Evolutionary conservation across 2,113 vertebrate genomes (phyloP), one percentile per base, ranked within the genome.

Genomic region (Mesembrinibis cayennensis): DNA sequence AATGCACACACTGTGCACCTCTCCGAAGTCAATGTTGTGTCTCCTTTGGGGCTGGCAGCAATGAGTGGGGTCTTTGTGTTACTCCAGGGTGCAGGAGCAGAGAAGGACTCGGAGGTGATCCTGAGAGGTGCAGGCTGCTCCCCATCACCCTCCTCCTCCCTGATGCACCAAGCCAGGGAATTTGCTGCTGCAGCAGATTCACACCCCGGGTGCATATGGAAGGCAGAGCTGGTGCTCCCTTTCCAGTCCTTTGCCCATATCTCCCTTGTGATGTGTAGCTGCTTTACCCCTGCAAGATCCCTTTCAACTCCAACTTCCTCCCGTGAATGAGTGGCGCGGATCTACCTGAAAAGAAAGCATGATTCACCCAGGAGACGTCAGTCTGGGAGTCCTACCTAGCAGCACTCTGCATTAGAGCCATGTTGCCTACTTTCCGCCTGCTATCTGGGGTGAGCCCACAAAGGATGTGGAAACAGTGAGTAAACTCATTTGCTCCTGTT

Each of bases 341-440:
- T 40, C 49, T 40, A 38, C 55, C 22, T 0, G 0, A 78, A 77
- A 42, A 65, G 7, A 61, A 50, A 83, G 47, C 0, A 0, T 23
- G 22, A 12, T 56, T 72, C 36, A 20, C 6, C 2, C 11, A 38
- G 45, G 36, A 55, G 52, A 44, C 19, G 34, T 55, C 2, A 0
- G 16, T 23, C 49, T 30, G 42, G 44, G 49, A 47, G 32, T 19
- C 30, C 26, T 18, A n/a, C 25, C 18, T 34, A 44, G 50, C 18
- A n/a, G 8, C 22, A 23, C 30, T 32, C 62, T 59, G 27, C 42
- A 3, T 27, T 63, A 71, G 14, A 38, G 8, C 50, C 16, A 7
- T 10, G 5, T 26, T 40, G 8, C 29, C 67, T n/a, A 1, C 18
- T 32, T 52, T 52, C 61, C 74, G 23, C 36, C 14, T 52, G 16